Conservation (phyloP, 2,888 invertebrate genomes). For the Agriopis marginaria region DNA sequence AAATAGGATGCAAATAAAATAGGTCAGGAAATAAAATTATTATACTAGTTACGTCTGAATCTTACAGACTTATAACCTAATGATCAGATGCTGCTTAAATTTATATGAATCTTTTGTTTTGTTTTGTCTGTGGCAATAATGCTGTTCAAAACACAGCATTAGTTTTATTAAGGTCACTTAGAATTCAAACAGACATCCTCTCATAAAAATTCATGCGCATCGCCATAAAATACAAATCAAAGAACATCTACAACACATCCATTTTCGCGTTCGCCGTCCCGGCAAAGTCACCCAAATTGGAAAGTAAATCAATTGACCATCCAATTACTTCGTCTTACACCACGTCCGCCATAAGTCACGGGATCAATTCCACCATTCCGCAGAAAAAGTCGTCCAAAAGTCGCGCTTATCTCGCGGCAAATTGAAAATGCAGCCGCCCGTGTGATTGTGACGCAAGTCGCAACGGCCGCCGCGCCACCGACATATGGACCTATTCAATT, state of each 20-base stretch:
- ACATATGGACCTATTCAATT: constrained; percentile 86
- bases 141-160: neutral
- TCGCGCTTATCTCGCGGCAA: constrained; percentile 84
- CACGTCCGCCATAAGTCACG: constrained; percentile 78
- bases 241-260: constrained; percentile 43
- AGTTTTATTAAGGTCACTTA: constrained; percentile 6
- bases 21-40: neutral
- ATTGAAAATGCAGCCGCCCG: constrained; percentile 85
- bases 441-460: constrained; percentile 82
- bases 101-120: neutral
- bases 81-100: neutral
- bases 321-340: constrained; percentile 74
- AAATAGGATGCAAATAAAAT: neutral
- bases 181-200: constrained; percentile 14
- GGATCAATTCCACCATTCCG: constrained; percentile 83
- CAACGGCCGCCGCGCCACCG: constrained; percentile 67
- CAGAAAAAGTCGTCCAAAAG: constrained; percentile 84
- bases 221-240: constrained; percentile 34
- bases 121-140: neutral
- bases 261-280: constrained; percentile 30
- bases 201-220: constrained; percentile 38
- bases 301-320: constrained; percentile 78
- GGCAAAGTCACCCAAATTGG: constrained; percentile 62
- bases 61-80: neutral
- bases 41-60: neutral